Evolutionary conservation across 37 sponge, comb jelly and placozoan genomes (phyloP).

Genomic region (Geodia barretti): DNA sequence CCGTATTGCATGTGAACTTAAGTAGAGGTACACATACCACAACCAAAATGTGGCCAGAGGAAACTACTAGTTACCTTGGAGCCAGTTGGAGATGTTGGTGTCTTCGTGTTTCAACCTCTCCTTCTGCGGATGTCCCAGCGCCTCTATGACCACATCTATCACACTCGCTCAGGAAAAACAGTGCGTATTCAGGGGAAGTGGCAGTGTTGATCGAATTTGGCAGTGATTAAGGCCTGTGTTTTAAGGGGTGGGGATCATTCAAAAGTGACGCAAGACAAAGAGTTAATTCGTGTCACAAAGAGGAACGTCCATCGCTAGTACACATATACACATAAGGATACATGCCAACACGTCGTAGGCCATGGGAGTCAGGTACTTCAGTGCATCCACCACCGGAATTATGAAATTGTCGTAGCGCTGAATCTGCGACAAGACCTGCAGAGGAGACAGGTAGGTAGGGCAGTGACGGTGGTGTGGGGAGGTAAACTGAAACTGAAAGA

Average conservation of each 20-base stretch:
- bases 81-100: slow-evolving; percentile 94
- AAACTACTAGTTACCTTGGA: slow-evolving; percentile 71
- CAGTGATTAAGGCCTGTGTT: too few relatives aligned
- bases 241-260: too few relatives aligned
- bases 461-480: not conserved
- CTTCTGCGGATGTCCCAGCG: slow-evolving; percentile 90
- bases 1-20: too few relatives aligned
- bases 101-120: slow-evolving; percentile 94
- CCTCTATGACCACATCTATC: slow-evolving; percentile 94
- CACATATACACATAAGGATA: slow-evolving; percentile 51
- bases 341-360: slow-evolving; percentile 89
- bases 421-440: slow-evolving; percentile 92
- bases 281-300: too few relatives aligned
- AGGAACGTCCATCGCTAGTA: too few relatives aligned
- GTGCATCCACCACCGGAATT: slow-evolving; percentile 90
- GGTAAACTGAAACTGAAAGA: not conserved
- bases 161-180: slow-evolving; percentile 8
- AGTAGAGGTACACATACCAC: too few relatives aligned
- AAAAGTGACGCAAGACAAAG: too few relatives aligned
- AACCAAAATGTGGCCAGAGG: too few relatives aligned
- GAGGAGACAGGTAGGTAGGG: not conserved
- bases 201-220: too few relatives aligned
- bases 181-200: not conserved
- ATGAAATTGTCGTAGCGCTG: slow-evolving; percentile 97
- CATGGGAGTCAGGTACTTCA: slow-evolving; percentile 92